Evolutionary conservation across 2,888 invertebrate species (phyloP).

Genomic region (Pemphredon lugubris): DNA sequence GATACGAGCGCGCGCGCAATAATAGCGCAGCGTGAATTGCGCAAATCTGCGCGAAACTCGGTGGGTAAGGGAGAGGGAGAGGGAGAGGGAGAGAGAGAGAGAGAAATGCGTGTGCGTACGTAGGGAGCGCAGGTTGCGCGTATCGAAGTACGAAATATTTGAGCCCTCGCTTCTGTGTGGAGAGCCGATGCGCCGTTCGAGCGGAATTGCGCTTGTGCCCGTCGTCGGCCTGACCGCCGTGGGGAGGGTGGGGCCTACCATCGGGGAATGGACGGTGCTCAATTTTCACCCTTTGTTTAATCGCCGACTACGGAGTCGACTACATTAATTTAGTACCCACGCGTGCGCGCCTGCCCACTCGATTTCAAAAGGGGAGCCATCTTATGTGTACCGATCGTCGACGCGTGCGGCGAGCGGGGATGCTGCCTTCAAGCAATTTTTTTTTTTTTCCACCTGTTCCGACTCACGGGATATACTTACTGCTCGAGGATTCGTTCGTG

Average conservation of each 20-base stretch:
- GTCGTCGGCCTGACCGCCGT: background rate
- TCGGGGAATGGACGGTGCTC: constrained; percentile 67
- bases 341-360: constrained; percentile 70
- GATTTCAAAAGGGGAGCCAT: constrained; percentile 59
- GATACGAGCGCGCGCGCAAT: background rate
- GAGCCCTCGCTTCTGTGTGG: background rate
- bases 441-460: constrained; percentile 16
- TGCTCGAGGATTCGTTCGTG: too few species aligned
- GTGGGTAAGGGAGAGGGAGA: background rate
- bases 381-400: constrained; percentile 47
- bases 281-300: constrained; percentile 81
- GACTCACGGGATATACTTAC: too few species aligned
- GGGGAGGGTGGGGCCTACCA: background rate
- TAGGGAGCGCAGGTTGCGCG: too few species aligned
- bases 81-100: background rate
- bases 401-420: constrained; percentile 3
- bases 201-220: background rate
- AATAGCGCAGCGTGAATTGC: constrained; percentile 17
- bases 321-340: constrained; percentile 79
- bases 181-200: constrained; percentile 1
- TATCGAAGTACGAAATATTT: background rate
- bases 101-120: too few species aligned
- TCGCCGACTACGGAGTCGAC: constrained; percentile 76
- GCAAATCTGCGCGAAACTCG: background rate
- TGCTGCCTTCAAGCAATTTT: constrained; percentile 21